Evolutionary conservation across 2,113 vertebrate genomes (phyloP), one percentile per base, ranked within the genome.

Genomic region (Sialia sialis): DNA sequence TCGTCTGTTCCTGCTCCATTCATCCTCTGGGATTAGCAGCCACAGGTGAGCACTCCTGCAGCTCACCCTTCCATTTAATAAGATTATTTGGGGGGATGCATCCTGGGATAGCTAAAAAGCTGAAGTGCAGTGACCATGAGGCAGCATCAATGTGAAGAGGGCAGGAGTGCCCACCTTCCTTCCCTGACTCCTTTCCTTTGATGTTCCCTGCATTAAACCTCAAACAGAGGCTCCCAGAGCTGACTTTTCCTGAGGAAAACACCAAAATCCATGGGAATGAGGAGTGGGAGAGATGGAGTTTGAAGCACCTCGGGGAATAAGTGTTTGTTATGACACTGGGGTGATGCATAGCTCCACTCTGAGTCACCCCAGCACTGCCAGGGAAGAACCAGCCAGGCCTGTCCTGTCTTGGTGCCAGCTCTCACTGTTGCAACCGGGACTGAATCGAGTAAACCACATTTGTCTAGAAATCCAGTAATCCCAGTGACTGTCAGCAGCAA

Each of bases 291-390:
- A 51, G 78, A 69, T 7, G 38, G 46, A 22, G 32, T 56, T 63
- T n/a, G 41, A 67, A 89, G n/a, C 59, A 84, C 66, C 59, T 48
- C 54, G 7, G 81, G 91, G 87, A 86, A 27, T 13, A 36, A 41
- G 85, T 14, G 64, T 70, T 88, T 83, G 95, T 75, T 88, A 13
- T 59, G 60, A 86, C 68, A 72, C 64, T 21, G 68, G 52, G 8
- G 12, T 84, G 60, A 94, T 56, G 85, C 92, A 93, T 73, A 94
- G 81, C 58, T 60, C 2, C 0, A 32, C 70, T 73, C 74, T 96
- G 93, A 97, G 89, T 97, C 96, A 97, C 38, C 32, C 56, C 73
- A 81, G 92, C 20, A 4, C 54, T 55, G 34, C 9, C 6, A 92
- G 89, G 85, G 41, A 89, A 93, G 84, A 90, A 92, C 49, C 81